Base-by-base conservation (phyloP, 2,113 vertebrate genomes). In the Corythoichthys intestinalis region DNA sequence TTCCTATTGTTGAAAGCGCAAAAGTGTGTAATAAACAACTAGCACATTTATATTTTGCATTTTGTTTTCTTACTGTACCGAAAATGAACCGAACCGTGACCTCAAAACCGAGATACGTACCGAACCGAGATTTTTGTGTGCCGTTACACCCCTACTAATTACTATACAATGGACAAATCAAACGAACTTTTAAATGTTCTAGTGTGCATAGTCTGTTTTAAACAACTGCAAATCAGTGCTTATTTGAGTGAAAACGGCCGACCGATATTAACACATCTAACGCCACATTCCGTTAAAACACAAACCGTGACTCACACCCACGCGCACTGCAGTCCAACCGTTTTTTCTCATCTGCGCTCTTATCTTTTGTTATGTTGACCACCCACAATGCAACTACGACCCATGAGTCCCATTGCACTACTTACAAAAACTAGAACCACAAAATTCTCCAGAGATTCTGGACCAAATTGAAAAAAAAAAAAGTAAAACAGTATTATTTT, bases 361-460 rank as follows among this genome's bases (percentile, higher is more conserved):
- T 72, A 75, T 85, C 69, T 73, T 44, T 28, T 58, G 70, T 63
- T 15, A 41, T 71, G 77, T 72, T 76, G 85, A 83, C 85, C 87
- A 87, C 87, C 83, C 87, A 86, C 77, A 52, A n/a, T 65, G 87
- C 70, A 47, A 69, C 52, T 73, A 59, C 68, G 53, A 67, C 70
- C 70, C 72, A 72, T 77, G 73, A 75, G 75, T 66, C 34, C 67
- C 72, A 72, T 84, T 66, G 52, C n/a, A n/a, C 52, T 20, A 70
- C 70, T 38, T 38, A 54, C 59, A 11, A 57, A 71, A 48, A 72
- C 70, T 66, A 65, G 57, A 53, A 68, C 50, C 65, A 41, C 38
- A 5, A 4, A 66, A 56, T 66, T 50, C 28, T 68, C 69, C 71
- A 35, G 28, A 81, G 75, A 77, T 77, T 65, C 70, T 57, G 1